Conservation (phyloP, 1,140 invertebrate genomes). For the Onthophagus taurus region DNA sequence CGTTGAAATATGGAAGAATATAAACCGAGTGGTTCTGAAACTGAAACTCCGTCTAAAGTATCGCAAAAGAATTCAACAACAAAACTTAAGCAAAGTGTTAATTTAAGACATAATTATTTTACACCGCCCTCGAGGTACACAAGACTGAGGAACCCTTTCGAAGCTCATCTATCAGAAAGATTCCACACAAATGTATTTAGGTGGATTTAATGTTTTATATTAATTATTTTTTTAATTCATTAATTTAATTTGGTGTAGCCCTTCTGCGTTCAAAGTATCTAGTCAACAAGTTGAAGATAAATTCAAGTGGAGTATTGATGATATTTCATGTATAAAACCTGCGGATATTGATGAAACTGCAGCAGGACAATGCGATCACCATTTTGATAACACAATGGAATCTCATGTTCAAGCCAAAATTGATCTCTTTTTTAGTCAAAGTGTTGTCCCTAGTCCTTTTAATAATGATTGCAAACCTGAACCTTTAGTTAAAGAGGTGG, state of each 20-base stretch:
- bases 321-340: conserved; percentile 32
- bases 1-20: too few species aligned
- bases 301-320: conserved; percentile 36
- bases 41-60: too few species aligned
- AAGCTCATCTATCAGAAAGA: conserved; percentile 27
- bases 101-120: too few species aligned
- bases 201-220: conserved; percentile 20
- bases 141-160: conserved; percentile 34
- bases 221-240: conserved; percentile 7
- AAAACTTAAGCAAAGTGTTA: too few species aligned
- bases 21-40: too few species aligned
- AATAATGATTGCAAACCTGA: conserved; percentile 16
- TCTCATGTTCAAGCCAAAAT: conserved; percentile 31
- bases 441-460: conserved; percentile 34
- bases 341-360: conserved; percentile 33
- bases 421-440: conserved; percentile 31
- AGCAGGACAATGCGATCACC: conserved; percentile 26
- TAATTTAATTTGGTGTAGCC: conserved; percentile 23
- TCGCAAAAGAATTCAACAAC: too few species aligned
- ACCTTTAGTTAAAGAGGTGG: conserved; percentile 20
- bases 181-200: conserved; percentile 32
- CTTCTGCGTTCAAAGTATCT: conserved; percentile 31
- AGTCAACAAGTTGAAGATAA: conserved; percentile 28
- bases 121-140: conserved; percentile 28
- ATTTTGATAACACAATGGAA: conserved; percentile 24